Base-by-base conservation (phyloP, 1,140 invertebrate genomes). In the Teleogryllus occipitalis region DNA sequence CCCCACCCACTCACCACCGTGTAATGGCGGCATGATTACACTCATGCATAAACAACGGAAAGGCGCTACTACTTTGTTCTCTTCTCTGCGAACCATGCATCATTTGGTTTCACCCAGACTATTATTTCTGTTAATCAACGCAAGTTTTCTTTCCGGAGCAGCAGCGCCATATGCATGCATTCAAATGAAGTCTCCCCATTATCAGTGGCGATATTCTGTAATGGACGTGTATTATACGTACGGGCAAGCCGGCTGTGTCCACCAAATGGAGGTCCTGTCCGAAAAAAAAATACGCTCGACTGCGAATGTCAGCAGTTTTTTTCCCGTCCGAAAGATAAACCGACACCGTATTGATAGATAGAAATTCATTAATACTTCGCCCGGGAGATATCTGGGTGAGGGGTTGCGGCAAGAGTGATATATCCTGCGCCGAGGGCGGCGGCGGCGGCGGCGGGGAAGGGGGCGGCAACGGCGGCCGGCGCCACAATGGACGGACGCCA, bases 341-440 rank as follows among this genome's bases (percentile, higher is more conserved):
- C 54, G 54, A 14, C 54, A 65, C 54, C 54, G 18, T 65, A 65
- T 65, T 65, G 54, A 65, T 65, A 65, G 54, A 65, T 65, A 65
- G 54, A 65, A 65, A 65, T 65, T 65, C 54, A 65, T 65, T 65
- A 65, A 65, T 65, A 65, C 54, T 65, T 65, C 54, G 54, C 54
- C 18, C 2, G 54, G 2, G 10, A 65, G 54, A 65, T 65, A 65
- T 65, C 54, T 65, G 54, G 54, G 54, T 65, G 54, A 65, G 54
- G 54, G 54, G 54, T 65, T 65, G 54, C 54, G 10, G 54, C 18
- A 10, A 10, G 10, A 10, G 54, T 65, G 54, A 65, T 65, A 65
- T 65, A 65, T 65, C 54, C 54, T 18, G 54, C 54, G 18, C 54
- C 54, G 54, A 18, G 54, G 54, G 0, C 27, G 27, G 27, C 27